Base-by-base conservation (phyloP, 2,888 invertebrate genomes). In the Archaeoteleia sp. region DNA sequence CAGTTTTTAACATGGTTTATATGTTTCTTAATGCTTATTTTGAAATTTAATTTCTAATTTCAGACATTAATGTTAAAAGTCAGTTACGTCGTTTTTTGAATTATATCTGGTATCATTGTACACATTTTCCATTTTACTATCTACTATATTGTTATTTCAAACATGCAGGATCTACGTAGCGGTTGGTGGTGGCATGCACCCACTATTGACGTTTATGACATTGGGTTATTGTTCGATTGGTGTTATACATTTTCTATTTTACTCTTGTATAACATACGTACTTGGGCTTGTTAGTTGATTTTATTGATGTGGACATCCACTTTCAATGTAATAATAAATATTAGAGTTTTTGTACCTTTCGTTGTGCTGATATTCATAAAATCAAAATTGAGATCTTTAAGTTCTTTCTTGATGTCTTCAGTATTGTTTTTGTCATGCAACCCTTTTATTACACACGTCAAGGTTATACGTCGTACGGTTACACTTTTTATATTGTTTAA, bases 121-220 rank as follows among this genome's bases (percentile, higher is more conserved):
- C 25, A 40, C 78, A 78, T 0, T 73, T 69, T 17, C 43, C 70
- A 2, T n/a, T n/a, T n/a, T n/a, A n/a, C n/a, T n/a, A n/a, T n/a
- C n/a, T n/a, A n/a, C n/a, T n/a, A n/a, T n/a, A n/a, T n/a, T n/a
- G n/a, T n/a, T n/a, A 77, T 55, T 78, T 78, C 8, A 77, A 27
- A 43, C 77, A 78, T 3, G 40, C 70, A n/a, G 75, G 71, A 12
- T 43, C 15, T 0, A 43, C 72, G 12, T 39, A 57, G 34, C 76
- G 77, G 32, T 77, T 72, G 9, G 58, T 25, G 0, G 75, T 77
- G 6, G 76, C 78, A 58, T 80, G 79, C 1, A 77, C 78, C 76
- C 75, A 78, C 13, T 63, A 49, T 62, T 80, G 78, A 40, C 78
- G 80, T 12, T 72, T 43, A 17, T 76, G 75, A 53, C 77, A 78